Base-by-base conservation (phyloP, 37 sponge, comb jelly and placozoan species). In the Diacarnus erythraeanus region DNA sequence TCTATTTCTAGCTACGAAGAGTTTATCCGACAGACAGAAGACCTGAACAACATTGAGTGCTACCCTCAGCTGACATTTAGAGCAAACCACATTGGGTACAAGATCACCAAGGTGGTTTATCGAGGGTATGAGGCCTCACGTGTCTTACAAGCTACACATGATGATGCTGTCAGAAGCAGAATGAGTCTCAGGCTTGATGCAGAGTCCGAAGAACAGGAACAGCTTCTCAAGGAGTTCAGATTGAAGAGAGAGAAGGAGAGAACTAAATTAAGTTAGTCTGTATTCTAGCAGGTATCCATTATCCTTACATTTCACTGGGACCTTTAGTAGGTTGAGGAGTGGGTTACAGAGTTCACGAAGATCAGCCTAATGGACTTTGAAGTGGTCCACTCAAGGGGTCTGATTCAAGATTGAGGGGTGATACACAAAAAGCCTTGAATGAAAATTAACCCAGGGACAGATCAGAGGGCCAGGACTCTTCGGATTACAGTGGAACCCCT, bases 221-320 rank as follows among this genome's bases (percentile, higher is more conserved):
- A 88, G 43, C 51, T 64, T 0, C 71, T 90, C 27, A 60, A 40
- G 38, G 77, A 85, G 60, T 81, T 94, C 63, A 90, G 87, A 42
- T 88, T 94, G 63, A 90, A 79, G 81, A 90, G 90, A 61, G 85
- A 94, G 71, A 82, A 76, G 58, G 82, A 87, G 38, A 44, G 94
- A 34, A 76, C 83, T 31, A 86, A 91, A 42, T 84, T 91, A 31
- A 82, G 92, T 91, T 27, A 71, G 90, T 74, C 31, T n/a, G n/a
- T n/a, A n/a, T n/a, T n/a, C n/a, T n/a, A n/a, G n/a, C n/a, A n/a
- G n/a, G n/a, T n/a, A n/a, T n/a, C n/a, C n/a, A n/a, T n/a, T n/a
- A n/a, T n/a, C n/a, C n/a, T n/a, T n/a, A n/a, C n/a, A n/a, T n/a
- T n/a, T n/a, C n/a, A n/a, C n/a, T n/a, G n/a, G n/a, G n/a, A n/a